Evolutionary conservation across 2,888 invertebrate genomes (phyloP).

Genomic region (Euplagia quadripunctaria): DNA sequence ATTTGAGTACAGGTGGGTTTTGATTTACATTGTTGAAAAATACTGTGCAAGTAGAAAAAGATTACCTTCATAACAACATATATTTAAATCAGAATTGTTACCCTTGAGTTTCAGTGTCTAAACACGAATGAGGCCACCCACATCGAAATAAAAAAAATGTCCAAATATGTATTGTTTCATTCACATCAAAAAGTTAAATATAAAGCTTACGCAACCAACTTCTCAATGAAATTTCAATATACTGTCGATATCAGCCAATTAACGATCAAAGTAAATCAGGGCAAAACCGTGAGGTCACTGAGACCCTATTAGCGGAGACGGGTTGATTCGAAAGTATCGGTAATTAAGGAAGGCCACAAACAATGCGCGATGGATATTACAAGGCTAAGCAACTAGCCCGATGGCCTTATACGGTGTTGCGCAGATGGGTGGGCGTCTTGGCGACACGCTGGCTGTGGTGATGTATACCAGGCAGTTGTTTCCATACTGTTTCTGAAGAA

Average conservation of each 20-base stretch:
- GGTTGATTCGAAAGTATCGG: slow-evolving; percentile 70
- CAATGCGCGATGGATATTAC: slow-evolving; percentile 60
- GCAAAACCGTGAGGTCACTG: slow-evolving; percentile 65
- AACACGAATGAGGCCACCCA: slow-evolving; percentile 21
- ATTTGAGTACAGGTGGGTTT: no score
- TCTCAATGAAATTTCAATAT: slow-evolving; percentile 57
- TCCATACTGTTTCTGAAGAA: not conserved
- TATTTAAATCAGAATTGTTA: not conserved
- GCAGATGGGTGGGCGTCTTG: slow-evolving; percentile 54
- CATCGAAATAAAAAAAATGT: slow-evolving; percentile 4
- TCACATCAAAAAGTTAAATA: slow-evolving; percentile 30
- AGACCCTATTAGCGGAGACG: slow-evolving; percentile 66
- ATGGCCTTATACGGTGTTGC: slow-evolving; percentile 55
- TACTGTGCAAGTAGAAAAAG: no score
- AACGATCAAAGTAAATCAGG: slow-evolving; percentile 70
- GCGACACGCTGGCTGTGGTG: slow-evolving; percentile 63
- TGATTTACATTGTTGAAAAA: no score
- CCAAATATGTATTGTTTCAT: slow-evolving; percentile 32
- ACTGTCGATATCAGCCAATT: slow-evolving; percentile 61
- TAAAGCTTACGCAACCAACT: slow-evolving; percentile 45
- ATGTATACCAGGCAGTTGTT: slow-evolving; percentile 22
- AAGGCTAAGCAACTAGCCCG: slow-evolving; percentile 56
- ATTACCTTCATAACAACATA: not conserved
- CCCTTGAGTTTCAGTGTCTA: slow-evolving; percentile 4
- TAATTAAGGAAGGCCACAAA: slow-evolving; percentile 69